A percentile compares a stretch with the other conserved stretches of the same genome.
Evolutionary conservation across 2,888 invertebrate species (phyloP).

Genomic region (Meiosimyza platycephala): DNA sequence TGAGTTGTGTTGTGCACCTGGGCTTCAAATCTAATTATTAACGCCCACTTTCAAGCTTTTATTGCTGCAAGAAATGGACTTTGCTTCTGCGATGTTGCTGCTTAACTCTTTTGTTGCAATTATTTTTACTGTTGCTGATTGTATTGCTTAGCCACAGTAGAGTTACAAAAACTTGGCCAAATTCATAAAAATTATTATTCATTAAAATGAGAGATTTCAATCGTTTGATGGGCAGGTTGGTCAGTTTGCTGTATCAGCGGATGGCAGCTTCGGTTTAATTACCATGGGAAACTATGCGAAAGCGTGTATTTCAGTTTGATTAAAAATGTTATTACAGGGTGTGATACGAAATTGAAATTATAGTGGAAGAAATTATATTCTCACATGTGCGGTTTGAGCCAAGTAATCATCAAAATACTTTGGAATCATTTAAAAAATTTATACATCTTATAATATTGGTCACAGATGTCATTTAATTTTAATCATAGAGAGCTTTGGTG

Average conservation of each 20-base stretch:
- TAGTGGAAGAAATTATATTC: too few species aligned
- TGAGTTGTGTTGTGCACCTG: constrained; percentile 13
- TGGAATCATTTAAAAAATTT: too few species aligned
- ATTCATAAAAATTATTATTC: constrained; percentile 20
- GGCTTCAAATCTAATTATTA: not conserved
- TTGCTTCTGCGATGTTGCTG: constrained; percentile 1
- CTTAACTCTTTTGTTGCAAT: constrained; percentile 7
- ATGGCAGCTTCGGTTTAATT: not conserved
- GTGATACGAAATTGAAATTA: not conserved
- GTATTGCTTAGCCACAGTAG: not conserved
- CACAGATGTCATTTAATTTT: too few species aligned
- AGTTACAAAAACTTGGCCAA: not conserved
- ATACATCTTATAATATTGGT: too few species aligned
- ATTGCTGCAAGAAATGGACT: not conserved
- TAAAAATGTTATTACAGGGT: constrained; percentile 7
- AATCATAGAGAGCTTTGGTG: too few species aligned
- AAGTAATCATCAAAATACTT: too few species aligned
- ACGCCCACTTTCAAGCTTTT: constrained; percentile 15
- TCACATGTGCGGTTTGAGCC: too few species aligned
- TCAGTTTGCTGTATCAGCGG: too few species aligned
- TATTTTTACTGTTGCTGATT: not conserved
- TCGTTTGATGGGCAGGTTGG: not conserved
- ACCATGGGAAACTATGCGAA: constrained; percentile 17
- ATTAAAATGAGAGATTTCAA: constrained; percentile 5
- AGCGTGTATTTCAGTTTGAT: not conserved